Conservation (phyloP, 2,888 invertebrate species). For the Sclerodermus sp. region DNA sequence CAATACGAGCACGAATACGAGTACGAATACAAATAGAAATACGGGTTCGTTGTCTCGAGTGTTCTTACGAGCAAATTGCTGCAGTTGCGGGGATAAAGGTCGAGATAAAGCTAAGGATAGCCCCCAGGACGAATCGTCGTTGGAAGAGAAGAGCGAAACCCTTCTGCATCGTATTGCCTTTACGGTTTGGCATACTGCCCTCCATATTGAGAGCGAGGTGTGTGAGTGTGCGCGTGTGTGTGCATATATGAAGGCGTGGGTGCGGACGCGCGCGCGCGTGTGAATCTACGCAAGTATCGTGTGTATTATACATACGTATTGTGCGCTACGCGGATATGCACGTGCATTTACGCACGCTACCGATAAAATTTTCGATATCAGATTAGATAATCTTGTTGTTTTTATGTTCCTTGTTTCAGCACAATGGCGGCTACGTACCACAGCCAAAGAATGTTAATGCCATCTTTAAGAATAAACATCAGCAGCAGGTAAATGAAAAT, state of each 20-base stretch:
- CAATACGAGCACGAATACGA: slow-evolving; percentile 43
- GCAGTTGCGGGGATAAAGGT: slow-evolving; percentile 40
- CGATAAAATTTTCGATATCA: too few relatives aligned
- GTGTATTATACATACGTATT: too few relatives aligned
- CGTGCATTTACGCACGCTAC: too few relatives aligned
- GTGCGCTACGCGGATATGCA: too few relatives aligned
- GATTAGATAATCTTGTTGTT: too few relatives aligned
- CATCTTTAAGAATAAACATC: slow-evolving; percentile 38
- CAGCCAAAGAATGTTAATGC: slow-evolving; percentile 44
- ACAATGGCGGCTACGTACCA: slow-evolving; percentile 49
- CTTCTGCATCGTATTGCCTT: slow-evolving; percentile 73
- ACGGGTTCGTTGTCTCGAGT: slow-evolving; percentile 40
- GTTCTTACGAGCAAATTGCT: slow-evolving; percentile 46
- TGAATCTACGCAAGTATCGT: too few relatives aligned
- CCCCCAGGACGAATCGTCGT: slow-evolving; percentile 45
- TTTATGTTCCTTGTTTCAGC: slow-evolving; percentile 40
- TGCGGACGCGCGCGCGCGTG: too few relatives aligned
- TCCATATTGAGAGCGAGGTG: slow-evolving; percentile 67
- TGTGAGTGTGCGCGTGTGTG: slow-evolving; percentile 10
- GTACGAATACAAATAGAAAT: too few relatives aligned
- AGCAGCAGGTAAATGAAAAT: slow-evolving; percentile 37
- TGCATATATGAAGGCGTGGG: too few relatives aligned
- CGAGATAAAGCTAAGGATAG: slow-evolving; percentile 41
- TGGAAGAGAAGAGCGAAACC: slow-evolving; percentile 62
- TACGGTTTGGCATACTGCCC: slow-evolving; percentile 74